A percentile compares a stretch with the other conserved stretches of the same genome.
Conservation (phyloP, 1,140 invertebrate genomes). For the Lepidurus packardi region DNA sequence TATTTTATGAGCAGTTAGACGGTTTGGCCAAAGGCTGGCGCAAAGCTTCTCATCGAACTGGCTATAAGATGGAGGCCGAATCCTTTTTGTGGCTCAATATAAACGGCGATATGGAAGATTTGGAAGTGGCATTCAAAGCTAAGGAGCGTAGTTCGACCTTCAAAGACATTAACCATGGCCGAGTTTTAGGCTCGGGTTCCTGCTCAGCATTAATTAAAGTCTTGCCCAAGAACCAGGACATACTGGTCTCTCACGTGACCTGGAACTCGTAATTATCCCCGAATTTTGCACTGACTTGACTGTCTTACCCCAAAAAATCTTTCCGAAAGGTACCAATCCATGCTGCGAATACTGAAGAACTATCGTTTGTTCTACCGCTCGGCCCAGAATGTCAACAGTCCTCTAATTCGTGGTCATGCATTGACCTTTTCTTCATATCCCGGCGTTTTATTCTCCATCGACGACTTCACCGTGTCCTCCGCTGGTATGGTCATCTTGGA, state of each 20-base stretch:
- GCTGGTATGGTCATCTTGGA: conserved; percentile 61
- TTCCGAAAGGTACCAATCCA: conserved; percentile 62
- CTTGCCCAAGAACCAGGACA: conserved; percentile 49
- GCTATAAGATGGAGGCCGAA: conserved; percentile 37
- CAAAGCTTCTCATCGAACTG: conserved; percentile 36
- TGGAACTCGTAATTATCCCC: conserved; percentile 53
- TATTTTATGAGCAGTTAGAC: conserved; percentile 48
- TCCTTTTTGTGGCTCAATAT: conserved; percentile 57
- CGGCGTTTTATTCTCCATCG: conserved; percentile 74
- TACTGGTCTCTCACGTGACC: conserved; percentile 62
- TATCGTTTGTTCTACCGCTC: conserved; percentile 76
- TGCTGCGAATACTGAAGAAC: conserved; percentile 82
- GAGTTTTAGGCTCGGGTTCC: conserved; percentile 45
- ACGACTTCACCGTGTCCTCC: conserved; percentile 74
- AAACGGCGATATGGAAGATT: conserved; percentile 68
- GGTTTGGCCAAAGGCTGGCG: conserved; percentile 50
- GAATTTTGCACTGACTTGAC: background rate
- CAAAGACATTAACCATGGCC: conserved; percentile 34
- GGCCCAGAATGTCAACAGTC: conserved; percentile 45
- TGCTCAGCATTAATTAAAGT: conserved; percentile 60
- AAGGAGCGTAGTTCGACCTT: conserved; percentile 37
- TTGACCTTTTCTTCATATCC: conserved; percentile 84
- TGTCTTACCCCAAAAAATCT: conserved; percentile 16
- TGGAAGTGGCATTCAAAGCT: conserved; percentile 50
- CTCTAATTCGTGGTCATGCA: conserved; percentile 57